phyloP scores from a whole-genome alignment of 2,113 vertebrate species.

The Mirounga angustirostris region DNA sequence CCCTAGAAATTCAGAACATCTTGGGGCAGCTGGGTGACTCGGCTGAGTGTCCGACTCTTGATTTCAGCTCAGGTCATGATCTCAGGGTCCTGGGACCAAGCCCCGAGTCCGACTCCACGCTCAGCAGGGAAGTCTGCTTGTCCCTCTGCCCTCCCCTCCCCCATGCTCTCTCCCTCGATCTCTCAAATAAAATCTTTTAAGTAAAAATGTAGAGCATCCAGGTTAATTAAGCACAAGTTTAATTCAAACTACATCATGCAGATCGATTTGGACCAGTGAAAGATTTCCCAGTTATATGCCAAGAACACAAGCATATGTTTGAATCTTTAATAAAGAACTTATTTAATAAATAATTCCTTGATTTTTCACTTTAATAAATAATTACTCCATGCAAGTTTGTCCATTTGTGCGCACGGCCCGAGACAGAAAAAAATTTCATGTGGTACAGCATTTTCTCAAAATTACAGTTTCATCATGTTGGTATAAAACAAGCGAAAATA shows the following conservation, averaged over 20 bases:
- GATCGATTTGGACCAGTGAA: not conserved
- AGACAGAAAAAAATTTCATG: not conserved
- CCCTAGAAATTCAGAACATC: not conserved
- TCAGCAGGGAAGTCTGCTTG: not conserved
- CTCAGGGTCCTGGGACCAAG: not conserved
- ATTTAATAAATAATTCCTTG: not conserved
- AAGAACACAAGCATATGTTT: not conserved
- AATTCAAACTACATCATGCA: not conserved
- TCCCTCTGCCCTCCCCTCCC: not conserved
- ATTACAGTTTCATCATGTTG: not conserved
- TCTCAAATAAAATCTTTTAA: not conserved
- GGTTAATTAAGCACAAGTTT: not conserved
- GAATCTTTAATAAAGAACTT: not conserved
- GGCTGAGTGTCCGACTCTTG: not conserved
- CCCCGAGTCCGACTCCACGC: accelerated
- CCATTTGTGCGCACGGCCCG: not conserved
- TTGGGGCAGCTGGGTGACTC: not conserved
- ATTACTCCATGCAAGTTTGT: not conserved
- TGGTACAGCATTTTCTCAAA: not conserved
- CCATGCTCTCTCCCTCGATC: not conserved
- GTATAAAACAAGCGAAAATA: not conserved
- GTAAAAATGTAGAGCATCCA: not conserved
- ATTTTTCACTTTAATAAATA: not conserved
- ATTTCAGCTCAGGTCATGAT: not conserved
- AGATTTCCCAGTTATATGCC: not conserved